A percentile compares a stretch with the other conserved stretches of the same genome.
phyloP scores from a whole-genome alignment of 2,888 invertebrate species.

The Eupithecia subfuscata region DNA sequence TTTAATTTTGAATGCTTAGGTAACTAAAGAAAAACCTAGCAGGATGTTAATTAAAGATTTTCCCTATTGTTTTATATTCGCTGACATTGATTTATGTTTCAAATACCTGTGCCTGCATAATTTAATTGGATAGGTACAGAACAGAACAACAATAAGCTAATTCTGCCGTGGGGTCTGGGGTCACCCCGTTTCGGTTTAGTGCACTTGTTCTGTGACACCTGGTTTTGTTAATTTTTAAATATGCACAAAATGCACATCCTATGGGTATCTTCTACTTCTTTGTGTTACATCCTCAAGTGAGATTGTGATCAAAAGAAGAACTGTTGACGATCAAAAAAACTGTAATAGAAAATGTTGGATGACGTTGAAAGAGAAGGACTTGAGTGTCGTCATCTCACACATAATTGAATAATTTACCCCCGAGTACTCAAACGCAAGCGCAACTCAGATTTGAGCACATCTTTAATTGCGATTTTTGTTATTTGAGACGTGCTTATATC shows the following conservation, averaged over 20 bases:
- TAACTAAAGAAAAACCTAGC: background rate
- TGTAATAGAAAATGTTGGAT: background rate
- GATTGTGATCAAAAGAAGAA: no score
- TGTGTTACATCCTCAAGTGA: no score
- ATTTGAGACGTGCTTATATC: no score
- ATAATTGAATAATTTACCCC: no score
- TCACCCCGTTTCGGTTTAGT: background rate
- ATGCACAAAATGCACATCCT: no score
- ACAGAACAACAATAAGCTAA: background rate
- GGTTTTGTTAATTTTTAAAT: background rate
- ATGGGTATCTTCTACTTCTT: no score
- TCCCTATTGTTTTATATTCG: background rate
- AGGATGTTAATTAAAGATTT: background rate
- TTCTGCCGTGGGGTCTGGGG: background rate
- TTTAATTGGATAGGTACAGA: background rate
- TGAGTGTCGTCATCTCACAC: background rate
- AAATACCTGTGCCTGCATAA: background rate
- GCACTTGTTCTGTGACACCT: background rate
- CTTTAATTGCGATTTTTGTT: no score
- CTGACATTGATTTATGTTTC: background rate
- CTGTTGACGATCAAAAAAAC: no score
- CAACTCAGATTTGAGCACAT: no score
- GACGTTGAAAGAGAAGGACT: background rate
- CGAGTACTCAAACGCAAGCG: no score
- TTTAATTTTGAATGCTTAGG: background rate